Percentiles rank a stretch among this genome's conserved stretches.
Evolutionary conservation across 2,888 invertebrate species (phyloP).

Genomic region (Phyllotreta striolata): DNA sequence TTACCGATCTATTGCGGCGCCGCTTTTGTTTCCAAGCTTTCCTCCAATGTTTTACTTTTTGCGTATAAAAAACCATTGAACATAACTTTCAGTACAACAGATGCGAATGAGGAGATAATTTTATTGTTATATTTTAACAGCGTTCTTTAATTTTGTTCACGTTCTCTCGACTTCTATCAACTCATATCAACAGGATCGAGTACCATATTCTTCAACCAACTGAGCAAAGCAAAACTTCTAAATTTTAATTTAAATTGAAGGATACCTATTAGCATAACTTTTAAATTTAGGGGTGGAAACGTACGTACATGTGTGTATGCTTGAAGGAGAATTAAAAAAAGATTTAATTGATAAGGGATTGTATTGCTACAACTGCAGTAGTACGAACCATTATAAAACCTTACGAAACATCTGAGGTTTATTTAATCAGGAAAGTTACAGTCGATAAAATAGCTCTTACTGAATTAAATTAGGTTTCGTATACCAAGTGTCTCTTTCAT

Average conservation of each 20-base stretch:
- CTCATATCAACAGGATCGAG: too few relatives aligned
- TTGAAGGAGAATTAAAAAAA: conserved; percentile 33
- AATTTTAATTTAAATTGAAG: neutral
- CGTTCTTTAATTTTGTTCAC: too few relatives aligned
- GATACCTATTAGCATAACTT: conserved; percentile 3
- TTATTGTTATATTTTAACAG: too few relatives aligned
- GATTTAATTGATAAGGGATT: conserved; percentile 31
- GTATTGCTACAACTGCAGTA: too few relatives aligned
- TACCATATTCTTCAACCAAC: too few relatives aligned
- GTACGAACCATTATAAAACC: conserved; percentile 15
- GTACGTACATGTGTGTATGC: conserved; percentile 21
- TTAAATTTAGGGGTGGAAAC: neutral
- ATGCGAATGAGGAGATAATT: too few relatives aligned
- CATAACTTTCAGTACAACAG: too few relatives aligned
- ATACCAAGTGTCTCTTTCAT: neutral
- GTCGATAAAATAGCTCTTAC: conserved; percentile 30
- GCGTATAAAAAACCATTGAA: too few relatives aligned
- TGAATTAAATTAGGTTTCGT: conserved; percentile 19
- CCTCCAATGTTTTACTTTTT: neutral
- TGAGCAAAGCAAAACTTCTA: too few relatives aligned
- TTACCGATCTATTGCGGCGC: conserved; percentile 21
- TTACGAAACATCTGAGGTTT: conserved; percentile 31
- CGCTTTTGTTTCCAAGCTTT: conserved; percentile 18
- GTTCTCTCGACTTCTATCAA: too few relatives aligned
- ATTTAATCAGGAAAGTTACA: conserved; percentile 15